Conservation (phyloP, 2,797 vertebrate species). For the Esox lucius region DNA sequence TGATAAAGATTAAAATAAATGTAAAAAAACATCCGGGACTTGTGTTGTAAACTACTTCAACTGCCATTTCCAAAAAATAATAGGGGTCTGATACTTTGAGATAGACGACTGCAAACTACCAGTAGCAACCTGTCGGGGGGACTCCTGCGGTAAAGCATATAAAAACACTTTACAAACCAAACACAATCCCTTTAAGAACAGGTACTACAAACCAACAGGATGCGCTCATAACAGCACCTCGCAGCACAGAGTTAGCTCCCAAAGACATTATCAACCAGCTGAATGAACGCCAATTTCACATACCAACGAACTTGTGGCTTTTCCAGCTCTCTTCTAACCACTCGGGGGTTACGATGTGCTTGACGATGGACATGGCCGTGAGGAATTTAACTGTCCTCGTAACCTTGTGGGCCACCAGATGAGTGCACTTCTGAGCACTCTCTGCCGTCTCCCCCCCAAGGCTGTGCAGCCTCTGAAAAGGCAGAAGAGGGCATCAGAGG, state of each 20-base stretch:
- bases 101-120: no score
- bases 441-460: slow-evolving; percentile 92
- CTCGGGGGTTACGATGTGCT: slow-evolving; percentile 90
- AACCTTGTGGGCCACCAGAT: slow-evolving; percentile 91
- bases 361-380: slow-evolving; percentile 89
- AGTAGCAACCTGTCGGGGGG: no score
- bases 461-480: slow-evolving; percentile 85
- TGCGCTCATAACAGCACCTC: background rate
- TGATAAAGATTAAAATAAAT: no score
- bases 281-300: slow-evolving; percentile 34
- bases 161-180: background rate
- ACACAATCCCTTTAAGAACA: background rate
- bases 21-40: no score
- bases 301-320: slow-evolving; percentile 90
- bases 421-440: slow-evolving; percentile 87
- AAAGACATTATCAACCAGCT: background rate
- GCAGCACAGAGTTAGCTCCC: background rate
- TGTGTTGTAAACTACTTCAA: no score
- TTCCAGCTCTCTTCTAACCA: slow-evolving; percentile 97
- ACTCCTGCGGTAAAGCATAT: no score
- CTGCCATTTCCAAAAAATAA: no score
- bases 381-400: slow-evolving; percentile 96
- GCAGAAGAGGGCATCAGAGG: background rate
- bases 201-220: background rate
- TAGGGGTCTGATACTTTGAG: no score